A percentile compares a stretch with the other conserved stretches of the same genome.
phyloP scores from a whole-genome alignment of 2,888 invertebrate genomes.

The Acronicta aceris region DNA sequence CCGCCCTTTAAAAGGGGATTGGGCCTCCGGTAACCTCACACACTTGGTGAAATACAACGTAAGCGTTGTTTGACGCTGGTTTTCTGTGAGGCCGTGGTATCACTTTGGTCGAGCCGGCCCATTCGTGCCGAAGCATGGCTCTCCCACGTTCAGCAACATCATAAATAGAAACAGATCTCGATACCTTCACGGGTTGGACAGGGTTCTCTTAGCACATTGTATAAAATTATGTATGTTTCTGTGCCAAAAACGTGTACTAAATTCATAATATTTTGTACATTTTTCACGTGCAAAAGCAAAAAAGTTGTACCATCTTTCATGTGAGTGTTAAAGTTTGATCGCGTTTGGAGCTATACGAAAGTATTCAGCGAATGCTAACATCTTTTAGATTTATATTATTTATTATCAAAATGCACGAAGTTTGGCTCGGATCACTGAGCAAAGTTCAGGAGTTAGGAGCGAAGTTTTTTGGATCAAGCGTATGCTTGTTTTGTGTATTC shows the following conservation, averaged over 20 bases:
- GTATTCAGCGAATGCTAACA: conserved; percentile 43
- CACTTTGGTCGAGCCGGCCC: too few relatives aligned
- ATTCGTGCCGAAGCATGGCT: too few relatives aligned
- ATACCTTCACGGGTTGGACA: too few relatives aligned
- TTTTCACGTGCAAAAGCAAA: conserved; percentile 36
- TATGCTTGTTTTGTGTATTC: conserved; percentile 8
- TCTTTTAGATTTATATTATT: conserved; percentile 48
- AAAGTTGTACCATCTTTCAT: conserved; percentile 46
- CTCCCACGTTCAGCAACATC: too few relatives aligned
- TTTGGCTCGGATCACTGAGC: conserved; percentile 26
- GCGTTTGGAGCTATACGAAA: conserved; percentile 23
- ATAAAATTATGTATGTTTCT: too few relatives aligned
- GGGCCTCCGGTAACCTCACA: too few relatives aligned
- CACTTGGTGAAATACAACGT: too few relatives aligned
- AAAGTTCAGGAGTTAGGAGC: conserved; percentile 18
- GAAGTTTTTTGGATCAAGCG: conserved; percentile 14
- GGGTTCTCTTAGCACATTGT: too few relatives aligned
- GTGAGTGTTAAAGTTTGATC: conserved; percentile 51
- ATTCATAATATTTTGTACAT: conserved; percentile 25
- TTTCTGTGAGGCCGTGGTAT: too few relatives aligned
- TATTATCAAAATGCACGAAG: conserved; percentile 40
- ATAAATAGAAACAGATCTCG: too few relatives aligned
- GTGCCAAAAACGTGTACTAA: conserved; percentile 23
- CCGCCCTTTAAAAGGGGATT: too few relatives aligned
- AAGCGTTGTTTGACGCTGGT: too few relatives aligned